Evolutionary conservation across 2,888 invertebrate species (phyloP).

Genomic region (Drosophila fulvimacula): DNA sequence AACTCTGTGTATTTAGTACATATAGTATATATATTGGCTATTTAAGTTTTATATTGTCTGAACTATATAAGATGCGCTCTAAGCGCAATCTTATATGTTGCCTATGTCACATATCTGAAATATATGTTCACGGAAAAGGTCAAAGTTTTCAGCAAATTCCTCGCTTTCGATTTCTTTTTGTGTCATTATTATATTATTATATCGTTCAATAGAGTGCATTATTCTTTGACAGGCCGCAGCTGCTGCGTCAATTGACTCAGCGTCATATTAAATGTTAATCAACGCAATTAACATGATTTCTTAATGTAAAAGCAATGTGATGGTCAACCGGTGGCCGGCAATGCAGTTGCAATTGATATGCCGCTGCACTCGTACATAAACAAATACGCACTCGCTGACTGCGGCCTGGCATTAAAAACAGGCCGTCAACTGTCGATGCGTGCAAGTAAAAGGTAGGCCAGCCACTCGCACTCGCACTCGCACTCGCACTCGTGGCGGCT

Average conservation of each 20-base stretch:
- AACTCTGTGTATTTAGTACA: neutral
- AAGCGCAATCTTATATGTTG: no score
- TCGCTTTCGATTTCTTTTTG: neutral
- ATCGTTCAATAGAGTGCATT: neutral
- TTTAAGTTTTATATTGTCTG: neutral
- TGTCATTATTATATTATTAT: neutral
- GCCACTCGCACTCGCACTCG: slow-evolving; percentile 45
- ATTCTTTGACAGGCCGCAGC: neutral
- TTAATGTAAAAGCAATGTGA: slow-evolving; percentile 69
- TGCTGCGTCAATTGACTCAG: neutral
- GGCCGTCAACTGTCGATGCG: slow-evolving; percentile 57
- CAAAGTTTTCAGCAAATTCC: neutral
- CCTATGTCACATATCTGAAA: neutral
- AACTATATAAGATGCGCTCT: no score
- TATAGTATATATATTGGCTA: neutral
- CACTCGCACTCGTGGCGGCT: slow-evolving; percentile 1
- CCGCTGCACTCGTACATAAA: slow-evolving; percentile 39
- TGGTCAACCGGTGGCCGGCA: slow-evolving; percentile 76
- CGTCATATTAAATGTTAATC: slow-evolving; percentile 54
- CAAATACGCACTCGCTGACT: slow-evolving; percentile 48
- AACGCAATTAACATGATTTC: slow-evolving; percentile 67
- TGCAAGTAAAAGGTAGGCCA: slow-evolving; percentile 77
- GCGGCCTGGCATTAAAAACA: slow-evolving; percentile 48
- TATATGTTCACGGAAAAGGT: neutral
- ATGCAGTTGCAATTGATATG: slow-evolving; percentile 49